Evolutionary conservation across 92 coral and sea anemone genomes (phyloP), one percentile per base, ranked within the genome.

Genomic region (Porites evermanni): DNA sequence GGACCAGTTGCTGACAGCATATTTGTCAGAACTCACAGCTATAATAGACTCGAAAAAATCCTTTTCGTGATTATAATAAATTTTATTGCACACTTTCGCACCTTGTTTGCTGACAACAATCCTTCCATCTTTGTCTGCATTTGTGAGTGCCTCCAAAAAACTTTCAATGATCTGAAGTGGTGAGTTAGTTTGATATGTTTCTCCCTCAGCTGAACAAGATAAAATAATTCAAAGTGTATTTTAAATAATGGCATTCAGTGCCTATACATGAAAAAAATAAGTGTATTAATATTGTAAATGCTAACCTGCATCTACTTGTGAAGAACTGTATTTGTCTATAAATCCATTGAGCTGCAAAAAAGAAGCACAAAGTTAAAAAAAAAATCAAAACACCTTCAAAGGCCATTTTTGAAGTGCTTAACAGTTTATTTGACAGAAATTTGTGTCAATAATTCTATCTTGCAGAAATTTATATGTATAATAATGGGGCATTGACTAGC

Each of bases 91-190:
- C 29, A 72, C 8, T 24, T 61, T 38, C 47, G 4, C 52, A 95
- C 98, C 97, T 91, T 95, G 98, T 78, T 87, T 95, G 66, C 89
- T 91, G 44, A 97, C 89, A 44, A 97, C 95, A 32, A 97, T 89
- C 70, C 99, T 83, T 54, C 99, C 99, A 88, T 97, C 98, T 61
- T 95, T 92, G 91, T 97, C 98, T 20, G 99, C 99, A 80, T 97
- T 97, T 26, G 96, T 97, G 61, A 97, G 93, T 53, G 98, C 94
- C 66, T 93, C 96, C 53, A 97, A 88, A 86, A 97, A 97, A 82
- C 88, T 97, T 84, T 97, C 98, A 71, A 97, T 97, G 72, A 87
- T 75, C 80, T 91, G 96, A 61, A 97, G 92, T 1, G 99, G 96
- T 6, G 99, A 97, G n/a, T 91, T 89, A 44, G 78, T 89, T 56